Evolutionary conservation across 2,113 vertebrate genomes (phyloP).

Genomic region (Laterallus jamaicensis): DNA sequence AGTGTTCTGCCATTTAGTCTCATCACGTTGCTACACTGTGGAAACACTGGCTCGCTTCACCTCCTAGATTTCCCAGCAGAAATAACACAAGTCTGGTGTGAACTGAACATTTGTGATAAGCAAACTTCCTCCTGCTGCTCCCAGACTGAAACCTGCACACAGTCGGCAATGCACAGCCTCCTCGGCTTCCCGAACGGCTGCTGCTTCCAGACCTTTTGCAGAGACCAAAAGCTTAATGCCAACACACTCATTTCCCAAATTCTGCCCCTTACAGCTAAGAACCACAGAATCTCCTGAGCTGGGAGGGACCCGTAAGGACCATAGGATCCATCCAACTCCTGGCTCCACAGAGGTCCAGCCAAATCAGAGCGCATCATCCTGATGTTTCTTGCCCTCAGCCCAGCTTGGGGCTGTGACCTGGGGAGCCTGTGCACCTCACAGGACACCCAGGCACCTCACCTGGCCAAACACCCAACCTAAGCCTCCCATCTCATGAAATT

Average conservation of each 20-base stretch:
- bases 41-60: not conserved
- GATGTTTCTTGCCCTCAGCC: no score
- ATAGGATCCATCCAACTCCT: no score
- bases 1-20: not conserved
- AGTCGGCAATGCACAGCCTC: not conserved
- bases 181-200: not conserved
- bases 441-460: no score
- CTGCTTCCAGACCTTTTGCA: not conserved
- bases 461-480: no score
- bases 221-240: not conserved
- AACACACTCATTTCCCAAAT: not conserved
- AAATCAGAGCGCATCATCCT: no score
- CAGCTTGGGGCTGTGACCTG: no score
- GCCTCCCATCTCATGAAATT: no score
- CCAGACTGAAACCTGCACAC: not conserved
- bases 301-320: no score
- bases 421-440: no score
- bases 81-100: conserved; percentile 12
- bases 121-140: conserved; percentile 29
- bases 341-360: no score
- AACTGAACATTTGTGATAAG: conserved; percentile 14
- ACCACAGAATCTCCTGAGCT: no score
- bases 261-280: not conserved
- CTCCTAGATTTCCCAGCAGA: conserved; percentile 34
- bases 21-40: not conserved